Conservation (phyloP, 1,140 invertebrate species). For the Bombus turneri region DNA sequence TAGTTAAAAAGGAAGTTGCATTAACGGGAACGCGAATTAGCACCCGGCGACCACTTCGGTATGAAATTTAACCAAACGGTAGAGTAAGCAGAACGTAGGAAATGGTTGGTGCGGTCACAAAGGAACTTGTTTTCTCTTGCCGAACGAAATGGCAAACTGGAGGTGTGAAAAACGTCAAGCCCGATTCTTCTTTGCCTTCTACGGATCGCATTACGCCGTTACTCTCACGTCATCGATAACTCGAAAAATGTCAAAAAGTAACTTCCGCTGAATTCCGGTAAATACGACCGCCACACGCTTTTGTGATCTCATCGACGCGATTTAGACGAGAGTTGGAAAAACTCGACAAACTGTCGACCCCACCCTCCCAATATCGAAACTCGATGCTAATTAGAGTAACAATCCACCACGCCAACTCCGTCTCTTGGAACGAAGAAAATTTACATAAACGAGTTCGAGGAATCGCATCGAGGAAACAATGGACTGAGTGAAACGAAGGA, state of each 20-base stretch:
- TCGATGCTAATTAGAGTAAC: constrained; percentile 21
- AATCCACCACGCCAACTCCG: not conserved
- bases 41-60: not conserved
- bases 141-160: not conserved
- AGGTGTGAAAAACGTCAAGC: not conserved
- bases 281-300: too few relatives aligned
- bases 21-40: constrained; percentile 36
- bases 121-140: not conserved
- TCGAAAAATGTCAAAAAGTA: not conserved
- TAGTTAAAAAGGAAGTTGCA: constrained; percentile 1
- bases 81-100: not conserved
- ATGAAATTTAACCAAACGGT: not conserved
- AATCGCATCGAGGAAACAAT: constrained; percentile 37
- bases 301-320: too few relatives aligned
- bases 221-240: not conserved
- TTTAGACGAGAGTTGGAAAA: too few relatives aligned
- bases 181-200: not conserved
- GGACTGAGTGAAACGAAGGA: not conserved
- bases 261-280: too few relatives aligned
- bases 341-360: too few relatives aligned
- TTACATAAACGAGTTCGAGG: constrained; percentile 14
- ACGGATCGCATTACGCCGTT: not conserved
- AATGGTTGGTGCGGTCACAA: not conserved
- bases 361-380: not conserved
- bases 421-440: not conserved